Base-by-base conservation (phyloP, 2,797 vertebrate genomes). In the Thunnus albacares region DNA sequence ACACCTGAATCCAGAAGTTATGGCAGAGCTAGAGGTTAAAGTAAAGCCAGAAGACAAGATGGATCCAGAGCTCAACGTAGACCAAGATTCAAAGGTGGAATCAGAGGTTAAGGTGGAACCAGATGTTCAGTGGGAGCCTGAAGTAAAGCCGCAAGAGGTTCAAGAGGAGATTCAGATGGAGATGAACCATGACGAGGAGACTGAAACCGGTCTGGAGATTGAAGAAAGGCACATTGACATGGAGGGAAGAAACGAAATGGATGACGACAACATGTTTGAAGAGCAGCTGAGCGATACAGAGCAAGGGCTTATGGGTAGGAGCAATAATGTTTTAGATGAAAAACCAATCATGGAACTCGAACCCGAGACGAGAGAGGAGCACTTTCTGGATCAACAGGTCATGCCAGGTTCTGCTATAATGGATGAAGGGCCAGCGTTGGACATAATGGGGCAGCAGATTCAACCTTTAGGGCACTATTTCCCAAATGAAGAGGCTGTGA, bases 381-480 rank as follows among this genome's bases (percentile, higher is more conserved):
- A 47, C 2, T 24, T 70, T 30, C 26, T 5, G 22, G 7, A 71
- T 51, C 13, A 77, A 9, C 43, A 65, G 3, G n/a, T 30, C 26
- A 10, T 63, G 15, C 24, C 58, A 74, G 33, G 80, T 33, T 14
- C 41, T 45, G 30, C 41, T 5, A 0, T 51, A 52, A 55, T 87
- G 66, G 84, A 79, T 0, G 85, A 83, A 45, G 80, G 75, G 20
- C 66, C 76, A 18, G 52, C 17, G 2, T 7, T 85, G 75, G 82
- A 88, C 64, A 52, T 26, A 1, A 74, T 30, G 35, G 59, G 47
- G n/a, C 26, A 83, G 14, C 70, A 22, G 6, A 17, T 58, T 2
- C 2, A 4, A 64, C 24, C 38, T 55, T 51, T 58, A 28, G 77
- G 78, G 38, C 69, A 80, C 33, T 53, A 79, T 79, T 66, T 77